Conservation (phyloP, 2,888 invertebrate genomes). For the Rhabditoides inermis region DNA sequence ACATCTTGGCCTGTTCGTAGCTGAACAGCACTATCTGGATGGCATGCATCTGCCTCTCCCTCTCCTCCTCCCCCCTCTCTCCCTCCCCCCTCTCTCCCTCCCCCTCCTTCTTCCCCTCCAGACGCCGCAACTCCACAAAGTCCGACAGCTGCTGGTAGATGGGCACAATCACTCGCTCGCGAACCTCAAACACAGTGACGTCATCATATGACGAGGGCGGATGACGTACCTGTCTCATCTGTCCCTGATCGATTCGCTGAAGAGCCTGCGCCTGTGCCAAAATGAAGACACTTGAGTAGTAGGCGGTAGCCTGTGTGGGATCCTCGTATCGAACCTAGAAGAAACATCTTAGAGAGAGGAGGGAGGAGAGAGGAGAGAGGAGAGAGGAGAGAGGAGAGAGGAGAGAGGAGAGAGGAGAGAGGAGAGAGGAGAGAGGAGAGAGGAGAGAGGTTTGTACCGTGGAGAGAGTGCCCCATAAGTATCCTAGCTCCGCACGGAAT, state of each 20-base stretch:
- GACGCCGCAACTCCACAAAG: conserved; percentile 1
- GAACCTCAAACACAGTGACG: too few species aligned
- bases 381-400: too few species aligned
- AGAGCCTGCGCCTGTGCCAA: conserved; percentile 14
- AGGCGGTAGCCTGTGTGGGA: conserved; percentile 9
- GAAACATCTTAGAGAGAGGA: too few species aligned
- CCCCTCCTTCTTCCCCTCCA: conserved; percentile 2
- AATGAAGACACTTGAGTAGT: conserved; percentile 10
- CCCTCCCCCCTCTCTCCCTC: conserved; percentile 3
- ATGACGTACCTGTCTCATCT: too few species aligned
- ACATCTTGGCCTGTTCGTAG: conserved; percentile 9
- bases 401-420: too few species aligned
- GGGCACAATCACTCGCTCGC: conserved; percentile 9
- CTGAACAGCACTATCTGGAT: conserved; percentile 8
- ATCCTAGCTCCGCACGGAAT: conserved; percentile 12
- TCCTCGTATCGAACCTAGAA: too few species aligned
- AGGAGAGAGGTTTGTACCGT: too few species aligned
- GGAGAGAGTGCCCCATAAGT: conserved; percentile 7
- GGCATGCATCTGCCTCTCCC: too few species aligned
- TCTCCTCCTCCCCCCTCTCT: conserved; percentile 7
- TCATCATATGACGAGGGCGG: too few species aligned
- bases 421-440: too few species aligned
- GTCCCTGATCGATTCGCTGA: conserved; percentile 4
- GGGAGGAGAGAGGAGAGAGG: too few species aligned
- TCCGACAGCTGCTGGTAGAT: conserved; percentile 16